These are phyloP conservation scores for Enteromius treurensis DNA, from an alignment of 2,797 vertebrate genomes.

Conservation along the genomic window DNA sequence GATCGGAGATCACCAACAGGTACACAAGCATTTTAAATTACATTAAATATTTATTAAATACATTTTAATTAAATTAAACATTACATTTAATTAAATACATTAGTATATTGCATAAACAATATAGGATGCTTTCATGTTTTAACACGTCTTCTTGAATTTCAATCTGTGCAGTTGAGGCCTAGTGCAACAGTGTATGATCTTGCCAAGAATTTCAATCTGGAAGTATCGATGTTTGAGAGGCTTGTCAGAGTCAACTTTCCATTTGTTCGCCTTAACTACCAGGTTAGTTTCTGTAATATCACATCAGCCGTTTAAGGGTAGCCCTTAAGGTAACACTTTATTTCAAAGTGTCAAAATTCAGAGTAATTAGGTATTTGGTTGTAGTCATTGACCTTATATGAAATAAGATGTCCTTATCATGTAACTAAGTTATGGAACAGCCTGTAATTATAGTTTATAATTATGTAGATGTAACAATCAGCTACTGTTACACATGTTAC, in stretches of 20 bases:
- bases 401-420: no score
- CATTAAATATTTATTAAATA: not conserved
- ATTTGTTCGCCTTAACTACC: slow-evolving; percentile 89
- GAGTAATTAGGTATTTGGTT: no score
- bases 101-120: not conserved
- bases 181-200: slow-evolving; percentile 93
- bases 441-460: no score
- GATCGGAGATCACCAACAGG: slow-evolving; percentile 97
- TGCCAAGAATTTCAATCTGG: slow-evolving; percentile 91
- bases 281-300: slow-evolving; percentile 77
- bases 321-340: no score
- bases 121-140: not conserved
- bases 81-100: no score
- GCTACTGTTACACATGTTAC: no score
- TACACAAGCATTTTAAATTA: slow-evolving; percentile 58
- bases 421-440: no score
- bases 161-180: slow-evolving; percentile 84
- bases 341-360: no score
- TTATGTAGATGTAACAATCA: no score
- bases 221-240: slow-evolving; percentile 95
- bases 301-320: not conserved
- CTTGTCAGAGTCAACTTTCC: slow-evolving; percentile 87
- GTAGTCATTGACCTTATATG: no score
- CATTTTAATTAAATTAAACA: no score
- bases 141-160: slow-evolving; percentile 44